Conservation (phyloP, 2,888 invertebrate species). For the Drosophila putrida region DNA sequence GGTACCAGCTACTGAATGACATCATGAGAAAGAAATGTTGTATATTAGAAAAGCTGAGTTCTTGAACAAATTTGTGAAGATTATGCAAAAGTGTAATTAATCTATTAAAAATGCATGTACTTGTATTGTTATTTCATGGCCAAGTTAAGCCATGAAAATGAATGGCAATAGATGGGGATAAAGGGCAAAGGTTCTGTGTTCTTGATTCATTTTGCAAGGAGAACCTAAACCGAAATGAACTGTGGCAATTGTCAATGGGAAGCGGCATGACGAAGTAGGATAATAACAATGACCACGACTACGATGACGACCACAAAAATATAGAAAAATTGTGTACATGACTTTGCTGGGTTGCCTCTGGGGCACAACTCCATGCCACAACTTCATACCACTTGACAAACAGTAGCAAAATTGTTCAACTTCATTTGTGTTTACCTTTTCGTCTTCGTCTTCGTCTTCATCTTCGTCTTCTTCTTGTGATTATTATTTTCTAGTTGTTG, state of each 20-base stretch:
- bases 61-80: conserved; percentile 8
- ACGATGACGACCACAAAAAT: conserved; percentile 51
- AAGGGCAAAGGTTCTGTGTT: conserved; percentile 24
- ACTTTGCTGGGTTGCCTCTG: conserved; percentile 53
- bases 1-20: conserved; percentile 34
- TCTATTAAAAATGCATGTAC: conserved; percentile 50
- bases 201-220: conserved; percentile 15
- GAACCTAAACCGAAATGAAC: not conserved
- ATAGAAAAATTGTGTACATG: conserved; percentile 40
- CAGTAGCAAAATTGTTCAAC: conserved; percentile 74
- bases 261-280: conserved; percentile 36
- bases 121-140: conserved; percentile 47
- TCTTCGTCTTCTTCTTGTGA: conserved; percentile 15
- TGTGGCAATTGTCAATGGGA: conserved; percentile 40
- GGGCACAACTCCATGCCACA: conserved; percentile 38
- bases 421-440: conserved; percentile 61
- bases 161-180: conserved; percentile 25
- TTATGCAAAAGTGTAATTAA: conserved; percentile 53
- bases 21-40: conserved; percentile 48
- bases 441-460: conserved; percentile 15
- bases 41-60: not conserved
- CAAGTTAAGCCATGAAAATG: conserved; percentile 32
- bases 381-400: conserved; percentile 49
- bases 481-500: conserved; percentile 56
- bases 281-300: conserved; percentile 36